A percentile compares a stretch with the other conserved stretches of the same genome.
These are phyloP conservation scores for Apocheima hispidaria DNA, from an alignment of 2,888 invertebrate species.

Conservation along the genomic window DNA sequence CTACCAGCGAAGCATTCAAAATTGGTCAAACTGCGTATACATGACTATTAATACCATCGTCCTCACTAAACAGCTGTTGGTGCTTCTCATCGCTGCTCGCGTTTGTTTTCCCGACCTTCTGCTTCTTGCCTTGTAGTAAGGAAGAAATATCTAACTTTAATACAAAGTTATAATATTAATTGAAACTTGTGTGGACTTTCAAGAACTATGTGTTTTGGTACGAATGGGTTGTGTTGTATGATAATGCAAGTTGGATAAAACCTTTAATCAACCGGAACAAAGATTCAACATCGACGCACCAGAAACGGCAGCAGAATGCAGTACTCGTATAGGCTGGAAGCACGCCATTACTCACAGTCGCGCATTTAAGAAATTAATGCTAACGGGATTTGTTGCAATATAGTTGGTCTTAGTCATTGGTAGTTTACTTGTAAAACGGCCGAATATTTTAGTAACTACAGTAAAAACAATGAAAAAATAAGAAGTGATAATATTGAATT, in stretches of 20 bases:
- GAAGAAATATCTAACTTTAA: slow-evolving; percentile 56
- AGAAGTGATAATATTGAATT: not conserved
- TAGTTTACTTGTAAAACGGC: no score
- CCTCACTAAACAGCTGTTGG: slow-evolving; percentile 66
- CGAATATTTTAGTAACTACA: no score
- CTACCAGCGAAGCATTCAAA: slow-evolving; percentile 18
- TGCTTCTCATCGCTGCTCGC: slow-evolving; percentile 67
- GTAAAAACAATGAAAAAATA: no score
- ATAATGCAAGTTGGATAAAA: no score
- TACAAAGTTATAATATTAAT: not conserved
- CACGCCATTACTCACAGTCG: no score
- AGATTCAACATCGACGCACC: no score
- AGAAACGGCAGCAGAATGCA: no score
- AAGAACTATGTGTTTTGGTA: not conserved
- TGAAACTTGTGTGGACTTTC: not conserved
- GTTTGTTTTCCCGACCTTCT: slow-evolving; percentile 74
- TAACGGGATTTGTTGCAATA: no score
- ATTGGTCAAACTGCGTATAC: slow-evolving; percentile 33
- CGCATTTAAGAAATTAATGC: no score
- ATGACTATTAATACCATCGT: slow-evolving; percentile 70
- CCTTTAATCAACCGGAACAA: no score
- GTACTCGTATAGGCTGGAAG: no score
- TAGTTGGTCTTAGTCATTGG: no score
- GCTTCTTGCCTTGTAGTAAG: slow-evolving; percentile 82
- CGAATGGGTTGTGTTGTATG: not conserved